Conservation (phyloP, 2,113 vertebrate genomes). For the Paramormyrops kingsleyae region DNA sequence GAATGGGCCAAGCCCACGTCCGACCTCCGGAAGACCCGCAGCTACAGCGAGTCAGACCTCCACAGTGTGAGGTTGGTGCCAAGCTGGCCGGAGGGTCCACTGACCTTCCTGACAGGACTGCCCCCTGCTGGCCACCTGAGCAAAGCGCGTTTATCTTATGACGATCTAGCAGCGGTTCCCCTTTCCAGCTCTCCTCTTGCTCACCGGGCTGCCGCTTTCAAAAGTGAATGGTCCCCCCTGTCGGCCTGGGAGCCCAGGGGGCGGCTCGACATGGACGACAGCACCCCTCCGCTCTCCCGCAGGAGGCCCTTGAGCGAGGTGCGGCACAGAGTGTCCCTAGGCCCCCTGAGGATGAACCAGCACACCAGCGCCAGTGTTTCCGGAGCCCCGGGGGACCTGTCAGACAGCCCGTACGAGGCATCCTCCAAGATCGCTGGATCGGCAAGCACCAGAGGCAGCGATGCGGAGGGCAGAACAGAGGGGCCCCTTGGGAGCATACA, state of each 20-base stretch:
- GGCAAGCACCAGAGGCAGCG: slow-evolving; percentile 19
- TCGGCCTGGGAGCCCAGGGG: slow-evolving; percentile 53
- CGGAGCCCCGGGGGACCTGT: slow-evolving; percentile 15
- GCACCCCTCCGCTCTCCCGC: slow-evolving; percentile 40
- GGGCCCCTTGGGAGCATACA: slow-evolving; percentile 56
- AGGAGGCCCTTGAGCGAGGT: slow-evolving; percentile 49
- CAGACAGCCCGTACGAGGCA: slow-evolving; percentile 1
- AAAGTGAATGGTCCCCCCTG: slow-evolving; percentile 43
- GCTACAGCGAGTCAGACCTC: slow-evolving; percentile 83
- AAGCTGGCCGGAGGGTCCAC: slow-evolving; percentile 52
- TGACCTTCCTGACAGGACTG: slow-evolving; percentile 53
- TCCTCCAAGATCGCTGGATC: slow-evolving; percentile 10
- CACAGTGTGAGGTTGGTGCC: slow-evolving; percentile 53
- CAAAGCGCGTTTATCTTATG: slow-evolving; percentile 53
- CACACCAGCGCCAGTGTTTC: not conserved
- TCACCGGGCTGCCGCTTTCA: slow-evolving; percentile 26
- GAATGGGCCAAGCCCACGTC: slow-evolving; percentile 59
- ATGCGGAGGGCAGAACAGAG: slow-evolving; percentile 33
- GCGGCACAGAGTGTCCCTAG: slow-evolving; percentile 68
- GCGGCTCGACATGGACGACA: slow-evolving; percentile 35
- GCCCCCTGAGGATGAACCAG: slow-evolving; percentile 44
- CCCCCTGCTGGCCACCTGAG: slow-evolving; percentile 36
- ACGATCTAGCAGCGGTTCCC: slow-evolving; percentile 37
- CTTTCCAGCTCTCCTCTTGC: not conserved
- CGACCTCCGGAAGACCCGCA: slow-evolving; percentile 62